Evolutionary conservation across 1,140 invertebrate genomes (phyloP).

Genomic region (Nephila pilipes): DNA sequence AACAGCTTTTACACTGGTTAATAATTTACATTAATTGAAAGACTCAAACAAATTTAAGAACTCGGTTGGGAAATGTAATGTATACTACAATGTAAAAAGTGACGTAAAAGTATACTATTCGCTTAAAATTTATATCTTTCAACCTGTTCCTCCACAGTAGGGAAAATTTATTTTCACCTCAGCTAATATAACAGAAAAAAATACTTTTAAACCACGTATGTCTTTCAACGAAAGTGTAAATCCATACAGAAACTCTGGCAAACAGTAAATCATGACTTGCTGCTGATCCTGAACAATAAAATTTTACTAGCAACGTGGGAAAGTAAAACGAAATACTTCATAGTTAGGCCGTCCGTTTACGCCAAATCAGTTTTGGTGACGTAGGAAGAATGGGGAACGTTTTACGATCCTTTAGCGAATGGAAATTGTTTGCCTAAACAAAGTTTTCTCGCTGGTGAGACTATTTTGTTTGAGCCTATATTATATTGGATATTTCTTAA

Average conservation of each 20-base stretch:
- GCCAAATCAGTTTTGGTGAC: conserved; percentile 17
- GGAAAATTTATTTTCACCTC: not conserved
- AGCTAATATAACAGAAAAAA: not conserved
- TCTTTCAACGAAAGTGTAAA: conserved; percentile 11
- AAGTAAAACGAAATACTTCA: conserved; percentile 30
- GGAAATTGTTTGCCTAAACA: conserved; percentile 50
- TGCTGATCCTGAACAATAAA: conserved; percentile 28
- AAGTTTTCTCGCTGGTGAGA: conserved; percentile 7
- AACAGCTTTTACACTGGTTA: too few relatives aligned
- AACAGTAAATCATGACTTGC: not conserved
- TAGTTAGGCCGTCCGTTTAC: conserved; percentile 37
- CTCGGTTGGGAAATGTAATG: too few relatives aligned
- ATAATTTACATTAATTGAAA: too few relatives aligned
- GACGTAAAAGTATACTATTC: too few relatives aligned
- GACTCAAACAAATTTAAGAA: too few relatives aligned
- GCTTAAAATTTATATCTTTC: too few relatives aligned
- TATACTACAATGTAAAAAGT: too few relatives aligned
- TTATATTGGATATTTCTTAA: conserved; percentile 29
- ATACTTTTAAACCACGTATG: not conserved
- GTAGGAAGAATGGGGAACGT: not conserved
- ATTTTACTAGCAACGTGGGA: conserved; percentile 52
- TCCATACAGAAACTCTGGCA: not conserved
- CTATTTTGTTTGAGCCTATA: not conserved
- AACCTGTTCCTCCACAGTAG: too few relatives aligned
- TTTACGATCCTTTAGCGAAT: conserved; percentile 18